A percentile compares a stretch with the other conserved stretches of the same genome.
phyloP scores from a whole-genome alignment of 2,888 invertebrate species.

The Sinodicranocentrus sp. region DNA sequence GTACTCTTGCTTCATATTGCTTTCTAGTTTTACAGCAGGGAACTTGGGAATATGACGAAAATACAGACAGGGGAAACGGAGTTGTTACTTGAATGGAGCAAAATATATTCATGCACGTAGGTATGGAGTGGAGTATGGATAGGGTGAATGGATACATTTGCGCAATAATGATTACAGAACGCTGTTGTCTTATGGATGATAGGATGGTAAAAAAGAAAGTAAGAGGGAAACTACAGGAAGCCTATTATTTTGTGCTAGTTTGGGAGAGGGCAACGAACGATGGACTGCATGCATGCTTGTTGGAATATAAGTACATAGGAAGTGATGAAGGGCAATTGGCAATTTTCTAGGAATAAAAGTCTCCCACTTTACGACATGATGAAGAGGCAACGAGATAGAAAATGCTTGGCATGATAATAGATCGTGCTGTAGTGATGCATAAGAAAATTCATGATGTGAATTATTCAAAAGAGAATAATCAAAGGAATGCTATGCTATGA shows the following conservation, averaged over 20 bases:
- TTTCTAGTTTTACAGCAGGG: no score
- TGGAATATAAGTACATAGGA: constrained; percentile 3
- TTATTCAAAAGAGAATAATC: background rate
- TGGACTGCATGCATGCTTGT: constrained; percentile 28
- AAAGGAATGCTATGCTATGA: background rate
- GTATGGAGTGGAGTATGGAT: no score
- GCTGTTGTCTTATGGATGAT: no score
- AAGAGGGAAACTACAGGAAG: no score
- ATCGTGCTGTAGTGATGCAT: background rate
- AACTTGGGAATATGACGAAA: no score
- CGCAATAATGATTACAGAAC: no score
- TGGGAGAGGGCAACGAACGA: constrained; percentile 53
- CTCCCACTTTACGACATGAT: background rate
- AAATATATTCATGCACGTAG: no score
- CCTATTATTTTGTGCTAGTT: background rate
- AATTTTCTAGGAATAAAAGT: constrained; percentile 53
- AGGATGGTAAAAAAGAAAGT: no score
- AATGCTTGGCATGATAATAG: constrained; percentile 7
- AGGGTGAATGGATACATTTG: no score
- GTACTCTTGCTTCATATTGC: no score
- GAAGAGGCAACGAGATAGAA: background rate
- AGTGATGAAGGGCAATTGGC: constrained; percentile 62
- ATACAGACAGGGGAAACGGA: no score
- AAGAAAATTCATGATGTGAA: background rate
- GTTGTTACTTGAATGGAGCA: no score